These are phyloP conservation scores for Synanthedon formicaeformis DNA, from an alignment of 2,888 invertebrate genomes.

Conservation along the genomic window DNA sequence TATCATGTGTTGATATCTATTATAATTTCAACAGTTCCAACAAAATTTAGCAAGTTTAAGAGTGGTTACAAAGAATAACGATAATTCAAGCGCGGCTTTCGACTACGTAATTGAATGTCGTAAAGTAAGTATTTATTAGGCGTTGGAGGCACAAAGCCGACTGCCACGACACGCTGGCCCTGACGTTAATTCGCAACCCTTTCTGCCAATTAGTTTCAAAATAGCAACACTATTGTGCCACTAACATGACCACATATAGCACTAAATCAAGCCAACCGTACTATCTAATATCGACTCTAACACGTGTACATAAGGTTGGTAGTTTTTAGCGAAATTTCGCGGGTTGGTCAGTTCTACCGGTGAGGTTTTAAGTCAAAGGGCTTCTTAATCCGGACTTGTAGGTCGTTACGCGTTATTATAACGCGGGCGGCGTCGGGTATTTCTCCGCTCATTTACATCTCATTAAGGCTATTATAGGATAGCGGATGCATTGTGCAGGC, in stretches of 20 bases:
- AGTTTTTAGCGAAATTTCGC: slow-evolving; percentile 11
- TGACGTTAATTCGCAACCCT: slow-evolving; percentile 70
- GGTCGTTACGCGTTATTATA: slow-evolving; percentile 72
- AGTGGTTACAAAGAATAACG: slow-evolving; percentile 5
- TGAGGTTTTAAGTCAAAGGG: slow-evolving; percentile 66
- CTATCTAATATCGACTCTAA: slow-evolving; percentile 21
- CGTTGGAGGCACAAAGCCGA: slow-evolving; percentile 37
- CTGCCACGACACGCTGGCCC: slow-evolving; percentile 40
- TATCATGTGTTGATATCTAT: too few relatives aligned
- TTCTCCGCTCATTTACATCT: slow-evolving; percentile 71
- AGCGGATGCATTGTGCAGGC: slow-evolving; percentile 31
- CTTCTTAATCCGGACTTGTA: slow-evolving; percentile 72
- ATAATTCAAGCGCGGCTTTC: background rate
- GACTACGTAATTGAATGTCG: background rate
- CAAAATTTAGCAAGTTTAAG: too few relatives aligned
- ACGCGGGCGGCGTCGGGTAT: slow-evolving; percentile 60
- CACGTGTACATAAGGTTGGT: slow-evolving; percentile 17
- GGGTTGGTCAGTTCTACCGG: slow-evolving; percentile 43
- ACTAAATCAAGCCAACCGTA: slow-evolving; percentile 30
- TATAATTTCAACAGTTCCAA: too few relatives aligned
- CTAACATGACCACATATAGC: slow-evolving; percentile 50
- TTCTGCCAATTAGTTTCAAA: slow-evolving; percentile 71
- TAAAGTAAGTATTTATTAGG: background rate
- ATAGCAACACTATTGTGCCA: slow-evolving; percentile 66
- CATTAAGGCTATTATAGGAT: slow-evolving; percentile 67